Evolutionary conservation across 2,888 invertebrate genomes (phyloP).

Genomic region (Noctua comes): DNA sequence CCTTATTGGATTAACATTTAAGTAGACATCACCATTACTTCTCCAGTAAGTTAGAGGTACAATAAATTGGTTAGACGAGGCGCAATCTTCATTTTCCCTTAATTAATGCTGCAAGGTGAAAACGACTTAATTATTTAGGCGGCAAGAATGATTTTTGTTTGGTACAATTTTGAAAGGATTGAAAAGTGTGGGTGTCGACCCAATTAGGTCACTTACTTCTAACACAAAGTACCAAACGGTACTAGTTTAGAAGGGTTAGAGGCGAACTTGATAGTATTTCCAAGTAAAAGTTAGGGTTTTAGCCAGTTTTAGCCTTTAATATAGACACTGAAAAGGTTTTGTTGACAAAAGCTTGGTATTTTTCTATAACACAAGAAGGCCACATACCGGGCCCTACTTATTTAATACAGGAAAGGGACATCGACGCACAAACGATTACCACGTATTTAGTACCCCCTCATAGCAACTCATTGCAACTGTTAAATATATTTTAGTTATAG

Average conservation of each 20-base stretch:
- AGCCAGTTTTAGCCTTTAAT: background rate
- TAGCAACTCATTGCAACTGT: too few relatives aligned
- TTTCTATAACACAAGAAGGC: background rate
- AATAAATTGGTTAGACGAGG: conserved; percentile 75
- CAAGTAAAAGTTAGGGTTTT: conserved; percentile 20
- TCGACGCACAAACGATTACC: too few relatives aligned
- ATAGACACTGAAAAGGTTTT: background rate
- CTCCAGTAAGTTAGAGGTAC: conserved; percentile 74
- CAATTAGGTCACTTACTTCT: conserved; percentile 77
- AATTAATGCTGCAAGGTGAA: conserved; percentile 51
- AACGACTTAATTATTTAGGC: conserved; percentile 47
- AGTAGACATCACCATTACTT: conserved; percentile 74
- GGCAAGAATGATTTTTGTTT: conserved; percentile 58
- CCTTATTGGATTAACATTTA: conserved; percentile 77
- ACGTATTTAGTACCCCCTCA: too few relatives aligned
- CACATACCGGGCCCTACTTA: background rate
- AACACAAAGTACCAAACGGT: conserved; percentile 65
- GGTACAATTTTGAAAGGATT: conserved; percentile 49
- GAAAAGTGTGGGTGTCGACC: conserved; percentile 71
- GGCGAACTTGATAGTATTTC: conserved; percentile 41
- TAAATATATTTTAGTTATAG: too few relatives aligned
- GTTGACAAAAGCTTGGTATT: background rate
- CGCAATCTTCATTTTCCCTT: conserved; percentile 65
- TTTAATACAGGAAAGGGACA: background rate
- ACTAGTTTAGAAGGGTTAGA: conserved; percentile 66